Percentiles rank a stretch among this genome's conserved stretches.
phyloP scores from a whole-genome alignment of 1,140 invertebrate species.

The Anastatus disparis region DNA sequence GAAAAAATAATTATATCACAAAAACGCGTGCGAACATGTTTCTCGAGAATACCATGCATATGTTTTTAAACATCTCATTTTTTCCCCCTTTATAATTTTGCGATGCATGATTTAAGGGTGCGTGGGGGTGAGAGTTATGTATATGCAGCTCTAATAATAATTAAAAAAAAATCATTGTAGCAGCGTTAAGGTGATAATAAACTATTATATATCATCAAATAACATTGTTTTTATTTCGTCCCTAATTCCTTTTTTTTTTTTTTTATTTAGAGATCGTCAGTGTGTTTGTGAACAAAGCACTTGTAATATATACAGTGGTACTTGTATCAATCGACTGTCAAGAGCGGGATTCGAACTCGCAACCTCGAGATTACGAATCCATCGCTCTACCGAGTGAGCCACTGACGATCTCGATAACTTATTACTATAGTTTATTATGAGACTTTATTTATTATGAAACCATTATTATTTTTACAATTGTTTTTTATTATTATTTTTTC shows the following conservation, averaged over 20 bases:
- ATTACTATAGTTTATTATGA: too few relatives aligned
- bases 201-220: constrained; percentile 21
- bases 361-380: too few relatives aligned
- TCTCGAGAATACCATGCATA: not conserved
- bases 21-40: constrained; percentile 25
- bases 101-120: constrained; percentile 29
- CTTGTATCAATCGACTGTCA: too few relatives aligned
- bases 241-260: not conserved
- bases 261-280: not conserved
- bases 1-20: constrained; percentile 9
- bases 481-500: too few relatives aligned
- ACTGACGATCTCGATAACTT: too few relatives aligned
- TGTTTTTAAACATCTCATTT: constrained; percentile 22
- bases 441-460: too few relatives aligned
- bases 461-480: too few relatives aligned
- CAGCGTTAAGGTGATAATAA: constrained; percentile 41
- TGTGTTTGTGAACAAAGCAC: not conserved
- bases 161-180: constrained; percentile 37
- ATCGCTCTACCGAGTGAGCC: too few relatives aligned
- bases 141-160: constrained; percentile 28
- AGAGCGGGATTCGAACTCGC: too few relatives aligned
- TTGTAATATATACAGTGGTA: not conserved
- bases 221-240: not conserved
- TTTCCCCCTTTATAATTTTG: constrained; percentile 33
- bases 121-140: constrained; percentile 24